A percentile compares a stretch with the other conserved stretches of the same genome.
Conservation (phyloP, 2,797 vertebrate species). For the Corythornis leucogaster region DNA sequence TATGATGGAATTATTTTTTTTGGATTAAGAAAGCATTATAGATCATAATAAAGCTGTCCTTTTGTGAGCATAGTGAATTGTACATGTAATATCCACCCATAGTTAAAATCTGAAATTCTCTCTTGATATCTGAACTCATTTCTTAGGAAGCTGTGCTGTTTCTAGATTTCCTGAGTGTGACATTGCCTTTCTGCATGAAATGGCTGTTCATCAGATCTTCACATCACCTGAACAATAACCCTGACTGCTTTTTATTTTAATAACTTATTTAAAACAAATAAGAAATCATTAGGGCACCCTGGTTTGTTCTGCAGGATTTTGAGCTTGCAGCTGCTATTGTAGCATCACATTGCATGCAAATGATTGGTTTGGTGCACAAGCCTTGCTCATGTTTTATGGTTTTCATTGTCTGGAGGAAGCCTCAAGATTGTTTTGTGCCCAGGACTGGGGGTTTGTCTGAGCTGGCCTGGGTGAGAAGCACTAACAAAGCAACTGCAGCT, state of each 20-base stretch:
- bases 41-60: neutral
- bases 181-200: neutral
- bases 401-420: neutral
- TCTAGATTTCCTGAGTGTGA: neutral
- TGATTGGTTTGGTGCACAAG: neutral
- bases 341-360: neutral
- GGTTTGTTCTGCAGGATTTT: neutral
- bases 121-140: neutral
- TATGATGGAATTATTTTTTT: neutral
- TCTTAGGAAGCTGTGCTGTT: neutral
- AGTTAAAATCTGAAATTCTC: slow-evolving; percentile 4
- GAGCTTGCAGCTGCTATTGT: neutral
- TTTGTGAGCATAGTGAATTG: neutral
- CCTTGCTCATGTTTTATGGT: neutral
- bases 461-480: neutral
- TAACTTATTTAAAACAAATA: neutral
- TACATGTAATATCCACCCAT: neutral
- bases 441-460: neutral
- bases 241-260: neutral
- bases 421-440: neutral
- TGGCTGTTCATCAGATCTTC: neutral
- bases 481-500: neutral
- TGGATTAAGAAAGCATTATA: neutral
- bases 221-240: neutral
- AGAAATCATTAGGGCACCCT: neutral